Evolutionary conservation across 1,140 invertebrate species (phyloP), one percentile per base, ranked within the genome.

Genomic region (Trigoniulus corallinus): DNA sequence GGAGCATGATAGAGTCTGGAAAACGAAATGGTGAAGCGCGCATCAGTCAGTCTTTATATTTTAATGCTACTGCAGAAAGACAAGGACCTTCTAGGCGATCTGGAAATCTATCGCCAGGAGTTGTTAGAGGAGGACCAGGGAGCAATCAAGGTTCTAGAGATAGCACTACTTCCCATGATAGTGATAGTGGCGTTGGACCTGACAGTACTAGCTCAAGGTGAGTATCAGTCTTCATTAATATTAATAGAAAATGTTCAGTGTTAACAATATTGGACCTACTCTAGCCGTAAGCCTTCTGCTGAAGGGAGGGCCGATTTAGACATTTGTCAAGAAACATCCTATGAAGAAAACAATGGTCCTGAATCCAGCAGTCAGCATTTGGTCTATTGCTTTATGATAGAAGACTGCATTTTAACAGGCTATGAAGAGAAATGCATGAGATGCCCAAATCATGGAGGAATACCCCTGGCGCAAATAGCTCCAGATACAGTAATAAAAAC

Each of bases 361-460:
- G 7, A 15, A 41, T 21, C 18, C 21, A 43, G 29, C 51, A 22
- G 20, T 45, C n/a, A 57, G 53, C 47, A 53, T 51, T 57, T 61
- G 13, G 64, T 71, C 20, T 72, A 74, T 53, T 64, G 64, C 42
- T 78, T 75, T 58, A 83, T 89, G 72, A 82, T 97, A 1, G 94
- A 98, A 69, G 87, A 95, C 64, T 96, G 92, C 65, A 93, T 97
- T 60, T 69, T 96, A 41, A 78, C 82, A 0, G 86, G 84, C 0
- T 86, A 86, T 65, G 74, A 78, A 51, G 74, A 75, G 42, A 75
- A 77, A 58, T 70, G 66, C 7, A 76, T 87, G 42, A 66, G 71
- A 20, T 92, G 88, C 61, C 79, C 81, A 0, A 71, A 71, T 22
- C 85, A 91, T 61, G 79, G 75, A 0, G 74, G 80, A n/a, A 72